Percentiles rank a stretch among this genome's conserved stretches.
Conservation (phyloP, 2,797 vertebrate genomes). For the Lycodopsis pacificus region DNA sequence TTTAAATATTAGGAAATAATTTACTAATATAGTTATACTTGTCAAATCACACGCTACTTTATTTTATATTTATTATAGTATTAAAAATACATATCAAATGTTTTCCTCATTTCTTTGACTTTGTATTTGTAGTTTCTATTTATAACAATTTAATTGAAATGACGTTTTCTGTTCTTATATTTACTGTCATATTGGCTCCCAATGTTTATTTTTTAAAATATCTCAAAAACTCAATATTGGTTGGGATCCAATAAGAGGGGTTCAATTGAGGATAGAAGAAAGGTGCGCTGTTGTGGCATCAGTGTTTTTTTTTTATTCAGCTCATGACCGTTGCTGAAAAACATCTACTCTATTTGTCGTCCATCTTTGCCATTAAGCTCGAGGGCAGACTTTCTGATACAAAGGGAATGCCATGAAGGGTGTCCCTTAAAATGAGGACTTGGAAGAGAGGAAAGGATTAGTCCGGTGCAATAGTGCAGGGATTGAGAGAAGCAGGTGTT, state of each 20-base stretch:
- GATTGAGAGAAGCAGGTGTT: slow-evolving; percentile 57
- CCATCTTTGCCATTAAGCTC: not conserved
- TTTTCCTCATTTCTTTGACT: not conserved
- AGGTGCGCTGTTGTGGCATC: not conserved
- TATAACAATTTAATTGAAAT: not conserved
- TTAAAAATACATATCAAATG: not conserved
- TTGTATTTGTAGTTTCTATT: not conserved
- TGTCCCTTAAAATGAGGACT: slow-evolving; percentile 34
- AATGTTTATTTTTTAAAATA: not conserved
- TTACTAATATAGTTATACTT: not conserved
- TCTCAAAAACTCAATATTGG: not conserved
- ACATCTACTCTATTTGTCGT: not conserved
- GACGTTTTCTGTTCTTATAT: not conserved
- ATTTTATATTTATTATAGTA: not conserved
- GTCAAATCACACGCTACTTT: not conserved
- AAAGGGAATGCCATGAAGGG: slow-evolving; percentile 23
- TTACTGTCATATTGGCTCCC: not conserved
- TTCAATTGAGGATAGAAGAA: not conserved
- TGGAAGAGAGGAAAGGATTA: slow-evolving; percentile 30
- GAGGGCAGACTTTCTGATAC: slow-evolving; percentile 10
- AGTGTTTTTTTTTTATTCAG: slow-evolving; percentile 27
- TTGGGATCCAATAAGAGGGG: not conserved
- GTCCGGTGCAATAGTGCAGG: slow-evolving; percentile 19
- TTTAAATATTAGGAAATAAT: not conserved
- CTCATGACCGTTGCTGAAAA: slow-evolving; percentile 27